These are phyloP conservation scores for Conus ventricosus DNA, from an alignment of 1,140 invertebrate genomes.

Conservation along the genomic window DNA sequence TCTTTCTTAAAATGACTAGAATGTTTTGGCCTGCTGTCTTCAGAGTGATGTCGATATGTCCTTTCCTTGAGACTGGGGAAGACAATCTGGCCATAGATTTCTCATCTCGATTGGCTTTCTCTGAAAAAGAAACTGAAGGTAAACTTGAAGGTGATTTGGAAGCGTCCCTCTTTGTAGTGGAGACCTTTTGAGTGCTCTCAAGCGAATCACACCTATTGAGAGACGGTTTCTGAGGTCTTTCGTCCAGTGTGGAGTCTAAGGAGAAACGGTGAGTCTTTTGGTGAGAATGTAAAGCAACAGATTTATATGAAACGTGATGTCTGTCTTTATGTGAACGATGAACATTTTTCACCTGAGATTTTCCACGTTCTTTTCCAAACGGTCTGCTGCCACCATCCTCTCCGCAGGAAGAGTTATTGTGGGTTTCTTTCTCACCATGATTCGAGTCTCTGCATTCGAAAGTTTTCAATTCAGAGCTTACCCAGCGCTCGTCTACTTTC, in stretches of 20 bases:
- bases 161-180: neutral
- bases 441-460: neutral
- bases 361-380: neutral
- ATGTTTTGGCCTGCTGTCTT: neutral
- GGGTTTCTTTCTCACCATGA: neutral
- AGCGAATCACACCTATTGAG: neutral
- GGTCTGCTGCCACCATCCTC: neutral
- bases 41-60: neutral
- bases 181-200: neutral
- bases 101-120: neutral
- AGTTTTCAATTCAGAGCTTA: neutral
- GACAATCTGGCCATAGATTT: neutral
- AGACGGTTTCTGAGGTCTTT: neutral
- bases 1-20: neutral
- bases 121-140: neutral
- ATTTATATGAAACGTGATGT: neutral
- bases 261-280: neutral
- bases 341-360: neutral
- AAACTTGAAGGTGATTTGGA: neutral
- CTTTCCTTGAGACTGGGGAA: neutral
- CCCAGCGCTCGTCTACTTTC: neutral
- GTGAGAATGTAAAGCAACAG: neutral
- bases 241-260: neutral
- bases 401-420: neutral
- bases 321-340: neutral